A percentile compares a stretch with the other conserved stretches of the same genome.
phyloP scores from a whole-genome alignment of 2,888 invertebrate genomes.

The Ditylenchus weischeri region DNA sequence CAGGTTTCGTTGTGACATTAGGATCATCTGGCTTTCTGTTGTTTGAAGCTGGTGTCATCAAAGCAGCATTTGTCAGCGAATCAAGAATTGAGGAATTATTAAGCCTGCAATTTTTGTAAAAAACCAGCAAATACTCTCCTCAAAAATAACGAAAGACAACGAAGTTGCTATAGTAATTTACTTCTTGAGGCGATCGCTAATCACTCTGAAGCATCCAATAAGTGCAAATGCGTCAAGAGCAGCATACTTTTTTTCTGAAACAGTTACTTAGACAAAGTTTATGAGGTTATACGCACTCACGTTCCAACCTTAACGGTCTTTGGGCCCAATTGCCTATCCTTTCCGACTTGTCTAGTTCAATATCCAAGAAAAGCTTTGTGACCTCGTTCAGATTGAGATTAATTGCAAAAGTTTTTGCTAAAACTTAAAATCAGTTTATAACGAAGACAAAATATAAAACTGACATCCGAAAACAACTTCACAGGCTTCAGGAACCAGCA shows the following conservation, averaged over 20 bases:
- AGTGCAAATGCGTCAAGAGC: conserved; percentile 18
- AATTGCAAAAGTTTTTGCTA: not conserved
- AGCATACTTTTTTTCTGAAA: conserved; percentile 26
- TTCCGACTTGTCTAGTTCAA: conserved; percentile 16
- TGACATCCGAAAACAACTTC: conserved; percentile 1
- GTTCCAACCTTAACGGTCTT: conserved; percentile 8
- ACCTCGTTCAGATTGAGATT: conserved; percentile 4
- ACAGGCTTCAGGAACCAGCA: not conserved
- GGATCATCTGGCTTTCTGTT: not conserved
- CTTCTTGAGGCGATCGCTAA: not conserved
- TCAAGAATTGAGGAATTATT: not conserved
- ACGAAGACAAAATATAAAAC: not conserved
- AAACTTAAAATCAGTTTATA: not conserved
- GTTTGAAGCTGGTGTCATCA: not conserved
- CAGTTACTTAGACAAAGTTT: no score
- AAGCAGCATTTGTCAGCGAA: not conserved
- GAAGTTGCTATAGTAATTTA: not conserved
- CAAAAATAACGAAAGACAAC: no score
- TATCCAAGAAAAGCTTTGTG: conserved; percentile 8
- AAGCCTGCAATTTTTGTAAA: not conserved
- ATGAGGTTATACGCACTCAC: not conserved
- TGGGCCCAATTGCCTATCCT: conserved; percentile 9
- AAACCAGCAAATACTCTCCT: no score
- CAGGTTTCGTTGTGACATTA: not conserved
- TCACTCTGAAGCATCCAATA: not conserved